Percentiles rank a stretch among this genome's conserved stretches.
Evolutionary conservation across 1,140 invertebrate species (phyloP).

Genomic region (Sinonovacula constricta): DNA sequence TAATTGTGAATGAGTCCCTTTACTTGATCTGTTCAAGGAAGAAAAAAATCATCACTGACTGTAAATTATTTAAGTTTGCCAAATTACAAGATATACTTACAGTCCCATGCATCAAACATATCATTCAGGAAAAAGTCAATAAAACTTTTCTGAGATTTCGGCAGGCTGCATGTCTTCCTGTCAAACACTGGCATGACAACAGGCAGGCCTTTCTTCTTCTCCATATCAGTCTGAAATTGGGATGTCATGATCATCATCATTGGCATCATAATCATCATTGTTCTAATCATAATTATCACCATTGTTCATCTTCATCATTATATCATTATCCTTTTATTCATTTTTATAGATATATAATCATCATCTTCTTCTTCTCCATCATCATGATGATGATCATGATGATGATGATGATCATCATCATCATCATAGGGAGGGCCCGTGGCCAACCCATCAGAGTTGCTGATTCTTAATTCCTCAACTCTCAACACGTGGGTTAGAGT

Average conservation of each 20-base stretch:
- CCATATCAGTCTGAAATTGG: slow-evolving; percentile 91
- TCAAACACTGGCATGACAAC: slow-evolving; percentile 99
- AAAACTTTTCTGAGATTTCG: slow-evolving; percentile 97
- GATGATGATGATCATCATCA: neutral
- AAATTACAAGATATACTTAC: slow-evolving; percentile 83
- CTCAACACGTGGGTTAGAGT: too few species aligned
- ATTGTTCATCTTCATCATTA: too few species aligned
- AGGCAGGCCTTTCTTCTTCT: slow-evolving; percentile 89
- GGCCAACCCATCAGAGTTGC: neutral
- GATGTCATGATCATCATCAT: too few species aligned
- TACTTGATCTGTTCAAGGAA: too few species aligned
- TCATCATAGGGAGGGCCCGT: neutral
- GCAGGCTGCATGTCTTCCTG: slow-evolving; percentile 93
- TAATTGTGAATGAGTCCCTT: neutral
- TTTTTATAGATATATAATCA: too few species aligned
- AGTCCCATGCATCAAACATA: slow-evolving; percentile 98
- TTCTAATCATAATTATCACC: neutral
- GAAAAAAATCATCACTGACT: neutral
- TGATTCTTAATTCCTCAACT: too few species aligned
- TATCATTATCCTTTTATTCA: too few species aligned
- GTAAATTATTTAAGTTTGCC: neutral
- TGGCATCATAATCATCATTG: too few species aligned
- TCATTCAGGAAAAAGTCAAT: slow-evolving; percentile 97
- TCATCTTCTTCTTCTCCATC: too few species aligned
- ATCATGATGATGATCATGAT: neutral